A percentile compares a stretch with the other conserved stretches of the same genome.
Conservation (phyloP, 2,888 invertebrate species). For the Scaptomyza parva region DNA sequence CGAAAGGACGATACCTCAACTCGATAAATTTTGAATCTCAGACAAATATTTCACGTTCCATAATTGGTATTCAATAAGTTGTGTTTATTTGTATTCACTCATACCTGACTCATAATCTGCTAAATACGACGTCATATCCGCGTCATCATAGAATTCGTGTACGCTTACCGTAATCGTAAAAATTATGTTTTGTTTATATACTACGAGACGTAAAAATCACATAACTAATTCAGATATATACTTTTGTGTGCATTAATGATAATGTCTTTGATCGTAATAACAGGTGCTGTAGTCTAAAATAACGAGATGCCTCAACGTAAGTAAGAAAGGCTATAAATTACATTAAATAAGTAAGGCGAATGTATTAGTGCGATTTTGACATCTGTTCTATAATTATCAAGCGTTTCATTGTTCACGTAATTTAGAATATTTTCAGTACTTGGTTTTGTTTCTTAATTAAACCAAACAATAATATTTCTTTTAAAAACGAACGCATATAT, state of each 20-base stretch:
- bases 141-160: constrained; percentile 33
- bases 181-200: constrained; percentile 46
- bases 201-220: constrained; percentile 5
- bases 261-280: constrained; percentile 25
- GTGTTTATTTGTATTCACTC: constrained; percentile 8
- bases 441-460: not conserved
- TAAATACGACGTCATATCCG: constrained; percentile 35
- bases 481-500: too few relatives aligned
- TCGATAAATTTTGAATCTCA: not conserved
- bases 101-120: constrained; percentile 39
- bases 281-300: constrained; percentile 29
- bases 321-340: constrained; percentile 30
- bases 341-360: constrained; percentile 17
- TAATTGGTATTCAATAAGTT: constrained; percentile 22
- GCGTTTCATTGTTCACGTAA: constrained; percentile 13
- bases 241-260: constrained; percentile 12
- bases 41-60: not conserved
- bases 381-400: constrained; percentile 40
- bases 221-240: constrained; percentile 19
- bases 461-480: too few relatives aligned
- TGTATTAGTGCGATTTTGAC: constrained; percentile 32
- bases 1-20: not conserved
- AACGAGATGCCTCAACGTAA: constrained; percentile 35
- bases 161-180: not conserved
- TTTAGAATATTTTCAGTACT: constrained; percentile 3